phyloP scores from a whole-genome alignment of 1,140 invertebrate genomes.

The Micrasema longulum region DNA sequence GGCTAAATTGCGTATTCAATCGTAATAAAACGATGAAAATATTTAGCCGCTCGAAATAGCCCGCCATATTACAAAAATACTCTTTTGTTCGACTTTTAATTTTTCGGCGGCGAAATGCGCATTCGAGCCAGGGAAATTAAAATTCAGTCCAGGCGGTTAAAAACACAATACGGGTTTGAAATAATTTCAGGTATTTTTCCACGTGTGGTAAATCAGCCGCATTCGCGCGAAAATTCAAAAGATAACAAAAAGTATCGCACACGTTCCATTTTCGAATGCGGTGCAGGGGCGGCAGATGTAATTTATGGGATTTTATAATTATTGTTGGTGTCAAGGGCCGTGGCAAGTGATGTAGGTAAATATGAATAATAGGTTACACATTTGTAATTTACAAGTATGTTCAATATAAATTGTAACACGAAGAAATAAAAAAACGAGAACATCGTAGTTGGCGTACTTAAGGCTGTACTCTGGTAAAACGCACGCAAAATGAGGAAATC shows the following conservation, averaged over 20 bases:
- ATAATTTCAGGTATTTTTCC: constrained; percentile 34
- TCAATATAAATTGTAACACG: no score
- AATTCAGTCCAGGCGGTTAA: constrained; percentile 12
- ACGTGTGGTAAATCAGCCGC: constrained; percentile 26
- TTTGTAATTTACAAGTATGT: no score
- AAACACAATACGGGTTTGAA: constrained; percentile 16
- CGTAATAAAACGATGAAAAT: no score
- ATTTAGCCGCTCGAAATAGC: not conserved
- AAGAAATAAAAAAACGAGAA: no score
- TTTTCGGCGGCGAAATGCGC: constrained; percentile 18
- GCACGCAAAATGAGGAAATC: no score
- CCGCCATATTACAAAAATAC: constrained; percentile 4
- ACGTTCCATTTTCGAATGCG: constrained; percentile 31
- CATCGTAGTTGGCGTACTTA: no score
- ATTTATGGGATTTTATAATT: constrained; percentile 15
- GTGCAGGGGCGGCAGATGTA: constrained; percentile 8
- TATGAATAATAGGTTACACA: no score
- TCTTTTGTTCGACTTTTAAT: constrained; percentile 7
- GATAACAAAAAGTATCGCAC: constrained; percentile 30
- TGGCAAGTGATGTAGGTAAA: not conserved
- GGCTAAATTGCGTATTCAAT: no score
- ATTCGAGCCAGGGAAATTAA: constrained; percentile 4
- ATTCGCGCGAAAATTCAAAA: constrained; percentile 28
- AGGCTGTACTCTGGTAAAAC: no score
- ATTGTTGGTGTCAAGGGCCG: not conserved